phyloP scores from a whole-genome alignment of 1,140 invertebrate species.

The Hestina assimilis region DNA sequence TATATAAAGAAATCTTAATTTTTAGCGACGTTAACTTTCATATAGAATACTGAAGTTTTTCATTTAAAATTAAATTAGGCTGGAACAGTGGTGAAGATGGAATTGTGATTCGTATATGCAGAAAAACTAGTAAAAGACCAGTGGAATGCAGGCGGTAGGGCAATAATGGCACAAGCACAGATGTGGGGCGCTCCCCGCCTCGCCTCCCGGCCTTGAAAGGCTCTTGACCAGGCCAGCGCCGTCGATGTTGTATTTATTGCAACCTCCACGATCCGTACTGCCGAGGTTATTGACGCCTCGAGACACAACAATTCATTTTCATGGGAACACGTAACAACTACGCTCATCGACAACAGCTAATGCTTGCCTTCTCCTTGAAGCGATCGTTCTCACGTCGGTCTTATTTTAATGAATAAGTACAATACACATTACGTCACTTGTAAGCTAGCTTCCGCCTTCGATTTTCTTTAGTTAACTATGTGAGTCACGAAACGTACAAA shows the following conservation, averaged over 20 bases:
- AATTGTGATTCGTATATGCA: background rate
- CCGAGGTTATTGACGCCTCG: slow-evolving; percentile 74
- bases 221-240: slow-evolving; percentile 74
- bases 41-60: too few relatives aligned
- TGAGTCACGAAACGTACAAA: slow-evolving; percentile 63
- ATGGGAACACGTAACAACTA: slow-evolving; percentile 53
- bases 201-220: slow-evolving; percentile 76
- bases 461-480: slow-evolving; percentile 63
- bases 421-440: slow-evolving; percentile 75
- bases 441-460: slow-evolving; percentile 70
- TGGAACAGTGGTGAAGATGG: background rate
- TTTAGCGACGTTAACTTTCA: too few relatives aligned
- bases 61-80: too few relatives aligned
- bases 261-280: slow-evolving; percentile 74
- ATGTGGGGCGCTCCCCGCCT: slow-evolving; percentile 70
- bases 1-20: background rate
- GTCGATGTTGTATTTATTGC: slow-evolving; percentile 76
- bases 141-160: slow-evolving; percentile 58
- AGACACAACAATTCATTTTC: slow-evolving; percentile 56
- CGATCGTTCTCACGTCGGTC: slow-evolving; percentile 69
- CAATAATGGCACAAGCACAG: slow-evolving; percentile 55
- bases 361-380: slow-evolving; percentile 62
- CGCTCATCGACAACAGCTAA: slow-evolving; percentile 36
- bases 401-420: slow-evolving; percentile 69
- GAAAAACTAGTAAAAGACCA: background rate